Base-by-base conservation (phyloP, 2,113 vertebrate genomes). In the Donacobius atricapilla region DNA sequence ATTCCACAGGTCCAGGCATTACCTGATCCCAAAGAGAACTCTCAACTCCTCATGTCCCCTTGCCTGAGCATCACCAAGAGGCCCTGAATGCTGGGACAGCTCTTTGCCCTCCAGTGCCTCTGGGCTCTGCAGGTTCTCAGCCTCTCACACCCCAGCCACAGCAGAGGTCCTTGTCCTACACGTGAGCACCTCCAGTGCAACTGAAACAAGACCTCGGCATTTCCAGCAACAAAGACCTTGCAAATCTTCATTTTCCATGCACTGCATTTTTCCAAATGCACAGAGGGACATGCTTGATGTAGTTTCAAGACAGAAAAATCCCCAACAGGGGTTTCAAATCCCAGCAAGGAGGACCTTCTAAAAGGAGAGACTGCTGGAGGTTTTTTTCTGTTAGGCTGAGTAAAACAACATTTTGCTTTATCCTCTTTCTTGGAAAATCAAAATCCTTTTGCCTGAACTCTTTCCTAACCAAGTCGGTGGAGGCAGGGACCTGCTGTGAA, bases 101-200 rank as follows among this genome's bases (percentile, higher is more conserved):
- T 42, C 61, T 35, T 35, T 53, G 22, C 13, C 57, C 65, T 13
- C 0, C 3, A 1, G 1, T 10, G 15, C 11, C 5, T 15, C 14
- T 10, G 23, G 44, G 42, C 16, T 50, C 82, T 48, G 8, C 60
- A 28, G 30, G 27, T 13, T 42, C 61, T 7, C 53, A 75, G 47
- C 15, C 2, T 1, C 65, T 39, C 58, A 9, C 5, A 0, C 39
- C 47, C 21, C 37, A 40, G 58, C 4, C 13, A 2, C 35, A 54
- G 70, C 48, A 21, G 12, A 2, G 0, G 44, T 7, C 39, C 35
- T 39, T 7, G 1, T 31, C n/a, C 4, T 1, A 21, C 35, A 27
- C 2, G 0, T 2, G 15, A 73, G 42, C 35, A 50, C 10, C n/a
- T 40, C 31, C 1, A 0, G 27, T 40, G 37, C 40, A 40, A 40